These are phyloP conservation scores for Fundulus diaphanus DNA, from an alignment of 2,797 vertebrate species.

Conservation along the genomic window DNA sequence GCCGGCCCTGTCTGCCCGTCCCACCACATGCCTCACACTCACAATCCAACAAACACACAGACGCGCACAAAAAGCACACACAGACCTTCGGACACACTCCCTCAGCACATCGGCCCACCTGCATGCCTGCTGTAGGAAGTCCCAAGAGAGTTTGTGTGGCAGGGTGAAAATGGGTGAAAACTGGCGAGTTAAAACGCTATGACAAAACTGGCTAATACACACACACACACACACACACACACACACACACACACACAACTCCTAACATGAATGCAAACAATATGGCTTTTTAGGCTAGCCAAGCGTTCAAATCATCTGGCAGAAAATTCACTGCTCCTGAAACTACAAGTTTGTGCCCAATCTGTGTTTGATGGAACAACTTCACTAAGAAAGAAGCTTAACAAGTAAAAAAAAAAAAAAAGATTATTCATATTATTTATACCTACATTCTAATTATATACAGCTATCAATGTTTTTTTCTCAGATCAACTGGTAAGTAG, in stretches of 20 bases:
- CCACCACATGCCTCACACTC: constrained; percentile 57
- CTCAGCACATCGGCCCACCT: constrained; percentile 43
- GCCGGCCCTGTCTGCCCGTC: constrained; percentile 79
- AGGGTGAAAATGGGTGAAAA: constrained; percentile 50
- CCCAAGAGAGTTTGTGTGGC: constrained; percentile 59
- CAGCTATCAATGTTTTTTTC: background rate
- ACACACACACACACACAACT: constrained; percentile 26
- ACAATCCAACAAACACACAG: constrained; percentile 43
- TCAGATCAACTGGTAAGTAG: background rate
- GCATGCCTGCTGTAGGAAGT: constrained; percentile 59
- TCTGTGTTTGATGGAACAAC: background rate
- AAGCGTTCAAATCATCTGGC: background rate
- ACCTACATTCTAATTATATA: background rate
- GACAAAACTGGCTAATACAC: constrained; percentile 36
- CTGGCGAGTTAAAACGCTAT: constrained; percentile 49
- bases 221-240: constrained; percentile 24
- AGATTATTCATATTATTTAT: background rate
- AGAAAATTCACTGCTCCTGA: background rate
- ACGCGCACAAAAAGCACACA: constrained; percentile 43
- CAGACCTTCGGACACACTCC: constrained; percentile 48
- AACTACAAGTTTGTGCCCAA: background rate
- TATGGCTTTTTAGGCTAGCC: constrained; percentile 1
- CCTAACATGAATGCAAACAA: constrained; percentile 23
- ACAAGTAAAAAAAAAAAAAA: background rate
- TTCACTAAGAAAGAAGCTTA: background rate